A percentile compares a stretch with the other conserved stretches of the same genome.
Evolutionary conservation across 1,140 invertebrate species (phyloP).

Genomic region (Idris sp.): DNA sequence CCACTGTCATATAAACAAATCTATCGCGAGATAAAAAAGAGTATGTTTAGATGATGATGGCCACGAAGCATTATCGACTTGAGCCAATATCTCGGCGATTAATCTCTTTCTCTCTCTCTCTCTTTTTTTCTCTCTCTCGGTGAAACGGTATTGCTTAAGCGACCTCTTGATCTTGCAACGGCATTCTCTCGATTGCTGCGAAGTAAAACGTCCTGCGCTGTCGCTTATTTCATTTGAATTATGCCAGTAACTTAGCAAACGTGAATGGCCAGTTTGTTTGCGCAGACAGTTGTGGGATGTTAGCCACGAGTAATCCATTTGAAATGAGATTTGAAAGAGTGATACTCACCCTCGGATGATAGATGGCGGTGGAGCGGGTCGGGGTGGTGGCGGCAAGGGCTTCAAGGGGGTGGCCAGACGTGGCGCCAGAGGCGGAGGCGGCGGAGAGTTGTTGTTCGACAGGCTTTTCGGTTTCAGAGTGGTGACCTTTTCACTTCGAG

Average conservation of each 20-base stretch:
- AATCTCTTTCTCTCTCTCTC: too few species aligned
- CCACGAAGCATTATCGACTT: too few species aligned
- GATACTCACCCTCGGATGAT: constrained; percentile 69
- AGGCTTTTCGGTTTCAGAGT: constrained; percentile 65
- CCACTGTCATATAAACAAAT: too few species aligned
- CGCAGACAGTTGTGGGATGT: constrained; percentile 12
- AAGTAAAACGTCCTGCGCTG: constrained; percentile 49
- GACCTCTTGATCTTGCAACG: constrained; percentile 63
- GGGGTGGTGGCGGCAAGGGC: constrained; percentile 73
- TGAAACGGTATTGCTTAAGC: constrained; percentile 59
- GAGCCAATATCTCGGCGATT: constrained; percentile 54
- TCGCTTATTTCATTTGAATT: constrained; percentile 54
- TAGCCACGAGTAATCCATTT: too few species aligned
- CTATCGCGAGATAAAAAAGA: background rate
- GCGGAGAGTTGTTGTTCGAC: constrained; percentile 64
- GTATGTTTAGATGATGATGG: too few species aligned
- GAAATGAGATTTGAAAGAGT: constrained; percentile 5
- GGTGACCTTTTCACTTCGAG: constrained; percentile 34
- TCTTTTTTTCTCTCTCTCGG: too few species aligned
- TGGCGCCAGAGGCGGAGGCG: constrained; percentile 74
- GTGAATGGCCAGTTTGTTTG: constrained; percentile 36
- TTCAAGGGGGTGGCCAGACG: constrained; percentile 71
- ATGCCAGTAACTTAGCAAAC: constrained; percentile 41
- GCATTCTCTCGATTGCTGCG: constrained; percentile 50
- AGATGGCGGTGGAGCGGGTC: constrained; percentile 72